Conservation (phyloP, 2,113 vertebrate species). For the Chaetura pelagica region DNA sequence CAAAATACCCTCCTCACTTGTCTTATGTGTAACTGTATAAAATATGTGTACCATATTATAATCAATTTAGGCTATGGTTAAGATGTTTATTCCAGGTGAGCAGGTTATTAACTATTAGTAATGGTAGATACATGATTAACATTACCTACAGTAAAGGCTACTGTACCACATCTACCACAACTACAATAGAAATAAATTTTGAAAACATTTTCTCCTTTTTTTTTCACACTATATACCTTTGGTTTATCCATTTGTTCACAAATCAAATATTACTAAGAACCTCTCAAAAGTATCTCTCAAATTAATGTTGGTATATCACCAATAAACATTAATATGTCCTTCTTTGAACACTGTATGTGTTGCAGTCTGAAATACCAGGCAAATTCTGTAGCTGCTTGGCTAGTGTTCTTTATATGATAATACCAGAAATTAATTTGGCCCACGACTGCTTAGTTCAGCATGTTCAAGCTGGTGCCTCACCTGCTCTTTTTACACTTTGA, state of each 20-base stretch:
- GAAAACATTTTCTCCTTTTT: background rate
- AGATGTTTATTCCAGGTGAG: background rate
- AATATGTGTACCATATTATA: background rate
- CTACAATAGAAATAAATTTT: background rate
- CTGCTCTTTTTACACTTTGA: background rate
- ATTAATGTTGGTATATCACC: background rate
- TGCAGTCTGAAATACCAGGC: background rate
- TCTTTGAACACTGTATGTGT: background rate
- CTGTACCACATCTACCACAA: background rate
- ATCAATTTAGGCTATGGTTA: background rate
- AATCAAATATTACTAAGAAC: background rate
- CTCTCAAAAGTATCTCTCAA: background rate
- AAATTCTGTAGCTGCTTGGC: background rate
- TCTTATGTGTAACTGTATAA: background rate
- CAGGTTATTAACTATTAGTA: background rate
- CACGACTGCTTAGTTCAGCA: background rate
- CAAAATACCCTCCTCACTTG: background rate
- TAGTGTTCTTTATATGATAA: background rate
- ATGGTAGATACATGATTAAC: background rate
- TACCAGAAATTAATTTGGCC: background rate
- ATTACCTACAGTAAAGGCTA: background rate
- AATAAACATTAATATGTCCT: background rate
- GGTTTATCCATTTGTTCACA: background rate
- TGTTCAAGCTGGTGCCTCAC: background rate
- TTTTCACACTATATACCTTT: background rate